Evolutionary conservation across 1,140 invertebrate species (phyloP).

Genomic region (Spodoptera litura): DNA sequence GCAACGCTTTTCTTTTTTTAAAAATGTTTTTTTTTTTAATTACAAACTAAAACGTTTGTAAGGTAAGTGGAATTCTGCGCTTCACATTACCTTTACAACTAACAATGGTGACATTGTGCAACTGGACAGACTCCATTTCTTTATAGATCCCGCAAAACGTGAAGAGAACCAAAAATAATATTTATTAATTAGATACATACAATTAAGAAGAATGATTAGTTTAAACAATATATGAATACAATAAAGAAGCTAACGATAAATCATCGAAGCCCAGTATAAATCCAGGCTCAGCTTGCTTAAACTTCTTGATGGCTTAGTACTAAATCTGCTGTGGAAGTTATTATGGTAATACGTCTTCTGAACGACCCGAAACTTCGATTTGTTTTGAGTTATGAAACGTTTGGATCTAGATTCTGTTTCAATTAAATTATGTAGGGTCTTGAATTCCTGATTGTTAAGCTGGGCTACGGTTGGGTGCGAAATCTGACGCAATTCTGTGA

Average conservation of each 20-base stretch:
- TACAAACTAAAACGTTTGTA: neutral
- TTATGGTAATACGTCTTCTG: slow-evolving; percentile 30
- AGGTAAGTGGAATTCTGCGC: too few species aligned
- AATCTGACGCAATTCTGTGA: too few species aligned
- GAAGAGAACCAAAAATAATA: too few species aligned
- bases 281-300: neutral
- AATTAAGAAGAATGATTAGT: too few species aligned
- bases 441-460: neutral
- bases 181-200: too few species aligned
- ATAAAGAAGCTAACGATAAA: neutral
- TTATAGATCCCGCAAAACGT: too few species aligned
- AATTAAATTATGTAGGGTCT: neutral
- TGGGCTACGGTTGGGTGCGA: too few species aligned
- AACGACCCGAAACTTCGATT: slow-evolving; percentile 25
- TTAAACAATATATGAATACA: neutral
- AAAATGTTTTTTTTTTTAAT: neutral
- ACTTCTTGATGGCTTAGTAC: slow-evolving; percentile 8
- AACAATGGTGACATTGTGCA: too few species aligned
- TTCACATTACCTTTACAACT: too few species aligned
- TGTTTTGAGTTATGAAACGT: slow-evolving; percentile 29
- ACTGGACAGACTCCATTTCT: too few species aligned
- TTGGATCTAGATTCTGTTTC: slow-evolving; percentile 16
- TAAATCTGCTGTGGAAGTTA: slow-evolving; percentile 26
- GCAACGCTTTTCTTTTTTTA: too few species aligned
- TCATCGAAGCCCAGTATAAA: neutral